Evolutionary conservation across 2,113 vertebrate genomes (phyloP).

Genomic region (Stigmatopora nigra): DNA sequence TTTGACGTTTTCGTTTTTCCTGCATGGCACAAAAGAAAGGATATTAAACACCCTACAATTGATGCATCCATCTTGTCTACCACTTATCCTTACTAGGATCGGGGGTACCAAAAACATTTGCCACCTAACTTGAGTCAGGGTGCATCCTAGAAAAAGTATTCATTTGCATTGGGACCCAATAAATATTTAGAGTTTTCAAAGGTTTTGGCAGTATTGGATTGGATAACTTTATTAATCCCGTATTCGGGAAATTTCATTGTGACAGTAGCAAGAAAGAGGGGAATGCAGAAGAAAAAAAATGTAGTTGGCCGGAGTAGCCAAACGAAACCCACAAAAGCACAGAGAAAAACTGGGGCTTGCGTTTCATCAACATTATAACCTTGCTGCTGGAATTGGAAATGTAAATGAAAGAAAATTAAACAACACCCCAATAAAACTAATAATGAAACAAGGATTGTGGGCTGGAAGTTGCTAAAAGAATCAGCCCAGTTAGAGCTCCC

Average conservation of each 20-base stretch:
- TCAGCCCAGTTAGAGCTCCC: conserved; percentile 28
- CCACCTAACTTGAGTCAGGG: not conserved
- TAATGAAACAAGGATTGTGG: not conserved
- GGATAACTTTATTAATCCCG: too few relatives aligned
- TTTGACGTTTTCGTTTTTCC: conserved; percentile 95
- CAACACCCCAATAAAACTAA: not conserved
- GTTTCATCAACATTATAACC: not conserved
- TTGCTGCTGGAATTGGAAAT: not conserved
- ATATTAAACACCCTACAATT: not conserved
- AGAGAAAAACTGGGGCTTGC: not conserved
- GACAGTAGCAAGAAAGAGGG: too few relatives aligned
- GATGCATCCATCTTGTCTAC: not conserved
- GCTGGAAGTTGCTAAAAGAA: conserved; percentile 21
- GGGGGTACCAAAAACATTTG: not conserved
- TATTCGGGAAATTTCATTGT: too few relatives aligned
- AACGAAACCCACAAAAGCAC: not conserved
- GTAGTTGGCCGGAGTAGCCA: not conserved
- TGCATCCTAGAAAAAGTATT: not conserved
- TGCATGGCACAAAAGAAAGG: conserved; percentile 59
- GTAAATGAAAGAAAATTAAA: not conserved
- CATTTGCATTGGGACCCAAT: not conserved
- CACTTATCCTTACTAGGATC: not conserved
- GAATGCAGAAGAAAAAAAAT: too few relatives aligned
- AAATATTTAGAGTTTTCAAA: not conserved
- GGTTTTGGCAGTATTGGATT: too few relatives aligned